phyloP scores from a whole-genome alignment of 1,140 invertebrate species.

The Physella acuta region DNA sequence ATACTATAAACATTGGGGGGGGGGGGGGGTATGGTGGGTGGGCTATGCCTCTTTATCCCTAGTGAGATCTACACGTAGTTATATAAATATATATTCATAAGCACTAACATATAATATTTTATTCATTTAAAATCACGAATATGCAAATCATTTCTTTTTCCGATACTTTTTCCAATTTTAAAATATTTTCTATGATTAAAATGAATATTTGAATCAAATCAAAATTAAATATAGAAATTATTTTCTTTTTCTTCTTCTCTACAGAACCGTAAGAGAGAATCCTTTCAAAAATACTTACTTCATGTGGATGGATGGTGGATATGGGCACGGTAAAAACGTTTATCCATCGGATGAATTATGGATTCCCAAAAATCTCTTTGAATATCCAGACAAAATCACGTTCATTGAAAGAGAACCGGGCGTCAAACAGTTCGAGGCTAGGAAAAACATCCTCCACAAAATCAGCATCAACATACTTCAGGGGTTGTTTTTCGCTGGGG shows the following conservation, averaged over 20 bases:
- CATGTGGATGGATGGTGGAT: constrained; percentile 27
- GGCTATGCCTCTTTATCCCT: too few relatives aligned
- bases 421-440: constrained; percentile 1
- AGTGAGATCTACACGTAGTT: too few relatives aligned
- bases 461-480: constrained; percentile 23
- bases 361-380: constrained; percentile 16
- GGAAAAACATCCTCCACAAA: constrained; percentile 10
- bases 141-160: too few relatives aligned
- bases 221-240: neutral
- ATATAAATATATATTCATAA: too few relatives aligned
- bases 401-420: constrained; percentile 14
- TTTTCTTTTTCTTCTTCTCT: neutral
- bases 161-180: too few relatives aligned
- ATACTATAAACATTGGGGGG: too few relatives aligned
- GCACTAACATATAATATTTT: too few relatives aligned
- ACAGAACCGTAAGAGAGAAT: constrained; percentile 11
- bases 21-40: too few relatives aligned
- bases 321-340: constrained; percentile 27
- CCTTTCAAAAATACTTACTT: constrained; percentile 25
- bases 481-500: constrained; percentile 23
- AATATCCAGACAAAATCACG: constrained; percentile 17
- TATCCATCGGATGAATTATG: constrained; percentile 23
- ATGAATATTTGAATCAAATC: neutral
- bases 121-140: too few relatives aligned
- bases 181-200: neutral